These are phyloP conservation scores for Phaethornis superciliosus DNA, from an alignment of 2,113 vertebrate genomes.

Conservation along the genomic window DNA sequence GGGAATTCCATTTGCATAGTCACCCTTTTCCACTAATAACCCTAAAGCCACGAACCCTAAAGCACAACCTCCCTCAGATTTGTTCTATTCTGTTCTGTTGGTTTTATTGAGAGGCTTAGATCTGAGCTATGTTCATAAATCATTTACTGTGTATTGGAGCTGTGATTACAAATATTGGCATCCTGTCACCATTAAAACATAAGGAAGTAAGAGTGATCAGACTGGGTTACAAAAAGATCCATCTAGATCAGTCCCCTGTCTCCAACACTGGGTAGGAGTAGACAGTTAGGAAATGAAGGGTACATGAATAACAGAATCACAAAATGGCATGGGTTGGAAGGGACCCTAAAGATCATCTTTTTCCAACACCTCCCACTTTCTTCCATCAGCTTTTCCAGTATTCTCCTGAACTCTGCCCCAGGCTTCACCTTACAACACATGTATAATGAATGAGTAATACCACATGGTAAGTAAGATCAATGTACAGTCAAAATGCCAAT, in stretches of 20 bases:
- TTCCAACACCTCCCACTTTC: neutral
- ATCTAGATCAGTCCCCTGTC: neutral
- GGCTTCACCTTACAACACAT: neutral
- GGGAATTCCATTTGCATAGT: neutral
- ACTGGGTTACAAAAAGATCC: neutral
- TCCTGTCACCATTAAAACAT: neutral
- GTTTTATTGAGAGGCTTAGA: neutral
- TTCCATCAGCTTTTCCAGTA: neutral
- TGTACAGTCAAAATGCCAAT: neutral
- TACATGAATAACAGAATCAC: fast-evolving
- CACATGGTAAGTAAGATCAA: neutral
- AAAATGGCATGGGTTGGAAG: too few relatives aligned
- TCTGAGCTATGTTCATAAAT: neutral
- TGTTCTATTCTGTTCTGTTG: neutral
- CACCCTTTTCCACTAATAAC: neutral
- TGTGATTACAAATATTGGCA: neutral
- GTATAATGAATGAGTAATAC: neutral
- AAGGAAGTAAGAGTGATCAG: neutral
- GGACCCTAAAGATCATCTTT: too few relatives aligned
- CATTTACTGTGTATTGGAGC: neutral
- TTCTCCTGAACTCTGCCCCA: neutral
- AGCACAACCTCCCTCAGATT: neutral
- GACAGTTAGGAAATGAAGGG: neutral
- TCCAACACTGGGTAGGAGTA: neutral
- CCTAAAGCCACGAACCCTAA: conserved; percentile 22